Evolutionary conservation across 2,797 vertebrate genomes (phyloP).

Genomic region (Macropus fuliginosus): DNA sequence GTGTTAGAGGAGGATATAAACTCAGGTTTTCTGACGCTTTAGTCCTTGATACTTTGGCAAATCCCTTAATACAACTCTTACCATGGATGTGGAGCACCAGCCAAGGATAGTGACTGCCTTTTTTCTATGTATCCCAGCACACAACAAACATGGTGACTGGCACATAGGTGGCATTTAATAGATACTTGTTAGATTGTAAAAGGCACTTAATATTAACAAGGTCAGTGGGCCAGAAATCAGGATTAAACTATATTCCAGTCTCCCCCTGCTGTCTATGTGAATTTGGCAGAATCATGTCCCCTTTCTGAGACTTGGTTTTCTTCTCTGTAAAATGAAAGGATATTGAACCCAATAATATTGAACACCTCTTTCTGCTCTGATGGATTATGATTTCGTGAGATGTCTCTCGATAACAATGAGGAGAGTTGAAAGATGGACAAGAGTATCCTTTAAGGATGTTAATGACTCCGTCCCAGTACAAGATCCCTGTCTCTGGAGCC

Average conservation of each 20-base stretch:
- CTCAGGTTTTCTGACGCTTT: neutral
- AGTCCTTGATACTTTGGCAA: neutral
- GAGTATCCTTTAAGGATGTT: neutral
- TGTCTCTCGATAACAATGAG: neutral
- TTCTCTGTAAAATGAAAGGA: neutral
- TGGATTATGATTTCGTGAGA: neutral
- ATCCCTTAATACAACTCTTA: neutral
- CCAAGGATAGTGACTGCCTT: neutral
- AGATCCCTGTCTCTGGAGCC: neutral
- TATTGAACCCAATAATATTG: neutral
- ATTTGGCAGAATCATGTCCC: neutral
- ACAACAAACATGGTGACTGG: neutral
- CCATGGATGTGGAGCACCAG: neutral
- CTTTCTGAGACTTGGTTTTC: neutral
- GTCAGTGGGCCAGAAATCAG: neutral
- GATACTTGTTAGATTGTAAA: neutral
- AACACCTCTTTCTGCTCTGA: neutral
- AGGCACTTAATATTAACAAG: neutral
- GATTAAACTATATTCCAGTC: neutral
- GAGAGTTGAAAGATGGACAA: neutral
- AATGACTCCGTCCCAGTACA: neutral
- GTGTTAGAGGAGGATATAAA: neutral
- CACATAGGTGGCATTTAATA: neutral
- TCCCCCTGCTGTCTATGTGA: neutral
- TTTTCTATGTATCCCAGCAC: neutral